These are phyloP conservation scores for Holothuria glaberrima DNA, from an alignment of 35 echinoderm and acorn worm species.

Conservation along the genomic window DNA sequence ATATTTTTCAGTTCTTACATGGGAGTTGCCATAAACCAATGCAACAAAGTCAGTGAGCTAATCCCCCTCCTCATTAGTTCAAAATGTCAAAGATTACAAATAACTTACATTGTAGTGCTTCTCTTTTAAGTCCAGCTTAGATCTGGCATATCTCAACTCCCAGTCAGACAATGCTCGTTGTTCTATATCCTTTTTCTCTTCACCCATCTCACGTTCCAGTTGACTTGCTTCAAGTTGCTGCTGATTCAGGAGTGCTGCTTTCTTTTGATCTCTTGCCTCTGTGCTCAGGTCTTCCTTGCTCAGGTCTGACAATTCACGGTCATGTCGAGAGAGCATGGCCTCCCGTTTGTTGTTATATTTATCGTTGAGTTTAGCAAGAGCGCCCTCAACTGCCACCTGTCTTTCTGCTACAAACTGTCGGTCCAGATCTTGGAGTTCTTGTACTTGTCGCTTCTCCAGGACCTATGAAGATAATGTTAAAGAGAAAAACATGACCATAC, in stretches of 20 bases:
- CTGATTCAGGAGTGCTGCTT: constrained; percentile 79
- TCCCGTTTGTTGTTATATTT: constrained; percentile 82
- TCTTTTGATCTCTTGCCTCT: constrained; percentile 75
- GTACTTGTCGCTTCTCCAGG: constrained; percentile 88
- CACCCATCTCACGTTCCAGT: constrained; percentile 78
- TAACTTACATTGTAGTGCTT: constrained; percentile 85
- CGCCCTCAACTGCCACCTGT: constrained; percentile 84
- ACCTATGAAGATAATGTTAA: constrained; percentile 58
- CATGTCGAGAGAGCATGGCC: constrained; percentile 79
- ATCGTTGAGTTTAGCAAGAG: constrained; percentile 85
- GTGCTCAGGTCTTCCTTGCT: constrained; percentile 75
- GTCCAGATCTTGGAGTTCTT: constrained; percentile 83
- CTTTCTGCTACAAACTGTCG: constrained; percentile 90
- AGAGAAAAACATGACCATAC: no score
- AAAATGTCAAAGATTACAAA: no score
- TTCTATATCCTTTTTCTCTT: constrained; percentile 82
- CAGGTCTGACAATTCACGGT: constrained; percentile 84
- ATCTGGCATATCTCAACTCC: constrained; percentile 90
- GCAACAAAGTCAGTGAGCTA: no score
- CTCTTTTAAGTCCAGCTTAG: constrained; percentile 91
- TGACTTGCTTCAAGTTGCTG: constrained; percentile 91
- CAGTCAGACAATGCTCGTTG: constrained; percentile 88
- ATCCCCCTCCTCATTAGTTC: no score
- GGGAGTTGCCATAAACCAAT: no score
- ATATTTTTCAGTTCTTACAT: no score